Evolutionary conservation across 2,888 invertebrate species (phyloP), one percentile per base, ranked within the genome.

Genomic region (Mythimna albipuncta): DNA sequence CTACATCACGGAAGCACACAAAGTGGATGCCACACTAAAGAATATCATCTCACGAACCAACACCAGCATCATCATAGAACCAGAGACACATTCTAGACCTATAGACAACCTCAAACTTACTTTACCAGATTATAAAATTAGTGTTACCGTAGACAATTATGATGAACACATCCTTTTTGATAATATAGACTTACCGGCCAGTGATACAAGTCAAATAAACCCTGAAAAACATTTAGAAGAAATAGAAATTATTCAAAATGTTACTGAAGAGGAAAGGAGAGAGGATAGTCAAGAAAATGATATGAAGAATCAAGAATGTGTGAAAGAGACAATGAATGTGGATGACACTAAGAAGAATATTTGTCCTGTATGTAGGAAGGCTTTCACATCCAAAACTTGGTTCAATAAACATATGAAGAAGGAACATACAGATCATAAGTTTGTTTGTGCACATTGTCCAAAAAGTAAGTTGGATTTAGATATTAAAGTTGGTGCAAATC

Each of bases 1-100:
- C 58, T 97, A 95, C 85, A 94, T 97, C 58, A 94, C 92, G 0
- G 94, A 94, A 79, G 94, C 95, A 0, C 93, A 93, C 69, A 94
- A 92, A 86, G 92, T 92, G 0, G 92, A 95, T 65, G 83, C 91
- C 0, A 92, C 92, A 5, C 85, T 96, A 0, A 93, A 91, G 75
- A 95, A 95, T 55, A 90, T 95, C 0, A 85, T 93, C 38, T 92
- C 91, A 2, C 88, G 93, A 67, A 87, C 84, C 2, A 88, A 89
- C 67, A 92, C 91, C 2, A 92, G 91, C 62, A 88, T 94, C 5
- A 95, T 95, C 16, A 89, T 95, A 7, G 89, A 92, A 85, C 89
- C 91, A 13, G 92, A 91, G 6, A 82, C 72, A 35, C 79, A 72
- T 26, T 58, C 68, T 16, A 74, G 76, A 73, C 85, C 63, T 65